Percentiles rank a stretch among this genome's conserved stretches.
Conservation (phyloP, 2,797 vertebrate species). For the Tamandua tetradactyla region DNA sequence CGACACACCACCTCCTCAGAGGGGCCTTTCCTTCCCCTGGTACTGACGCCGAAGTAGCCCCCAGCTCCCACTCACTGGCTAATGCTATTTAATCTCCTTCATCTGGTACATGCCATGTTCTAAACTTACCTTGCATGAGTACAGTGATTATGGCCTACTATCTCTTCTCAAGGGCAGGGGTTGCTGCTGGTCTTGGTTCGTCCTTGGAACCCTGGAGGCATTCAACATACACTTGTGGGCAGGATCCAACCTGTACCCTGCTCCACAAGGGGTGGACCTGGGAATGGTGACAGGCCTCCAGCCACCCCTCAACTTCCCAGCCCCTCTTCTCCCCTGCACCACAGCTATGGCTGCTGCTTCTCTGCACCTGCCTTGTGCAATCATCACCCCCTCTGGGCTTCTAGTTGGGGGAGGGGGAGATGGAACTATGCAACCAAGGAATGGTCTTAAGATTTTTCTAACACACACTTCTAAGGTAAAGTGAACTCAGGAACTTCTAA, state of each 20-base stretch:
- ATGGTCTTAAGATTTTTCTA: background rate
- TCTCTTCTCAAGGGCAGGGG: background rate
- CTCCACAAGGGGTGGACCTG: background rate
- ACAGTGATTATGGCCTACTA: background rate
- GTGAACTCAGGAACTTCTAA: background rate
- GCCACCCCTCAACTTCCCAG: background rate
- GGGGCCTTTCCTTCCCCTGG: background rate
- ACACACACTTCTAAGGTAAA: background rate
- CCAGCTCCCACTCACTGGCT: background rate
- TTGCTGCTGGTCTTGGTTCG: background rate
- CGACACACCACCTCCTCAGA: background rate
- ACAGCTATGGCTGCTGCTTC: background rate
- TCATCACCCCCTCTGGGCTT: background rate
- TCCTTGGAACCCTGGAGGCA: background rate
- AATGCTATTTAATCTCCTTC: background rate
- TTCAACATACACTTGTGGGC: background rate
- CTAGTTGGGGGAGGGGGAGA: background rate
- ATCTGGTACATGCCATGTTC: background rate
- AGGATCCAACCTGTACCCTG: background rate
- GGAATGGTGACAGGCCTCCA: background rate
- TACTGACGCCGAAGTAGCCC: background rate
- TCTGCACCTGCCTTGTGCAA: background rate
- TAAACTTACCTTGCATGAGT: background rate
- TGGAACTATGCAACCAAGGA: background rate
- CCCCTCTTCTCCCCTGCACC: background rate